Evolutionary conservation across 2,888 invertebrate species (phyloP).

Genomic region (Galerucella nymphaeae): DNA sequence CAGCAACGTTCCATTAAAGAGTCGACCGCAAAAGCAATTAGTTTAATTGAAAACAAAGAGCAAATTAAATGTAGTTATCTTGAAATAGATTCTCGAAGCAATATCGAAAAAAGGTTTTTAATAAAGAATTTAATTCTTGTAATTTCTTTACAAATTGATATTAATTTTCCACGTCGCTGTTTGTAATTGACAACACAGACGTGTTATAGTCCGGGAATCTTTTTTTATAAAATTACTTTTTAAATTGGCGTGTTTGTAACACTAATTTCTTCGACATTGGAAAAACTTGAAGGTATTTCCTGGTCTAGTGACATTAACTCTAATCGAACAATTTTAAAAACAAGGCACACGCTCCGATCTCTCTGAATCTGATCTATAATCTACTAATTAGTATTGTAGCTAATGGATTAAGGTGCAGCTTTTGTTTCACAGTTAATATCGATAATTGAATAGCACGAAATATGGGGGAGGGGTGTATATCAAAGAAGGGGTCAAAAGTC

Average conservation of each 20-base stretch:
- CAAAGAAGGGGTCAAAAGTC: not conserved
- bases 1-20: not conserved
- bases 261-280: too few relatives aligned
- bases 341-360: not conserved
- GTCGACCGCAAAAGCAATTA: not conserved
- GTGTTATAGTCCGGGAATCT: not conserved
- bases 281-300: not conserved
- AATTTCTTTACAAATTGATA: not conserved
- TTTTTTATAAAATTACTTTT: not conserved
- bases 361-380: not conserved
- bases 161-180: not conserved
- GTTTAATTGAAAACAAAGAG: not conserved
- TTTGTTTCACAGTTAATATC: not conserved
- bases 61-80: conserved; percentile 1
- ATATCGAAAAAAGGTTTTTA: not conserved
- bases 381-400: conserved; percentile 8
- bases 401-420: conserved; percentile 18
- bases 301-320: not conserved
- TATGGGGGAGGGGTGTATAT: not conserved
- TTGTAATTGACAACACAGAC: not conserved
- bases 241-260: too few relatives aligned
- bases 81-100: not conserved
- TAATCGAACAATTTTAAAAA: conserved; percentile 12
- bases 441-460: not conserved
- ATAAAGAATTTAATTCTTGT: not conserved